Evolutionary conservation across 1,140 invertebrate genomes (phyloP).

Genomic region (Cydia strobilella): DNA sequence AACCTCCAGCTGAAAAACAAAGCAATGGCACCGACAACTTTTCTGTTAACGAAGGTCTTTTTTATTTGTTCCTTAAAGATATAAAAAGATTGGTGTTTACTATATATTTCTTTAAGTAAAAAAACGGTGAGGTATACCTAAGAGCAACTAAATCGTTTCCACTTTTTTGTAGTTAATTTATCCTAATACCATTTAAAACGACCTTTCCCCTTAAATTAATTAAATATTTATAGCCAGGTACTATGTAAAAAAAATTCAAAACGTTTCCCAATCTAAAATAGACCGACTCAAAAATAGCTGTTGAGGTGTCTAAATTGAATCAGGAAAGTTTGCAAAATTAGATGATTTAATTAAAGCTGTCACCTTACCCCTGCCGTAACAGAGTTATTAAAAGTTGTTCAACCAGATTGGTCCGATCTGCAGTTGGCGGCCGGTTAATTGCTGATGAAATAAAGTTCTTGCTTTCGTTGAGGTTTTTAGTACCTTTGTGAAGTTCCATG

Average conservation of each 20-base stretch:
- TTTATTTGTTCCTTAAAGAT: background rate
- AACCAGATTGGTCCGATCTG: slow-evolving; percentile 11
- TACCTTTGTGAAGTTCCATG: too few species aligned
- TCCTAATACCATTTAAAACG: too few species aligned
- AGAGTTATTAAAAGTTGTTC: slow-evolving; percentile 28
- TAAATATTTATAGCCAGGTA: too few species aligned
- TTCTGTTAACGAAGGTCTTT: background rate
- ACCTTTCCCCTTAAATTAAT: too few species aligned
- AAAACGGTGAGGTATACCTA: too few species aligned
- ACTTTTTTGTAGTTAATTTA: too few species aligned
- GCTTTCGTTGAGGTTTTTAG: background rate
- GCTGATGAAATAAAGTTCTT: background rate
- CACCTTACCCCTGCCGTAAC: slow-evolving; percentile 10
- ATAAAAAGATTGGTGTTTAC: too few species aligned
- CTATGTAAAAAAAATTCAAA: too few species aligned
- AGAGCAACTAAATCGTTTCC: too few species aligned
- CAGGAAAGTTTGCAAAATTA: slow-evolving; percentile 1
- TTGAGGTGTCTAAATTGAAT: background rate
- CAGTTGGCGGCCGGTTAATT: slow-evolving; percentile 2
- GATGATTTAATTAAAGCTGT: slow-evolving; percentile 27
- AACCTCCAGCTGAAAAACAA: background rate
- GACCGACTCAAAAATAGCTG: background rate
- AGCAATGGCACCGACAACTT: background rate
- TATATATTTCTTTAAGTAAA: too few species aligned
- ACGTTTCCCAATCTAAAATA: too few species aligned